phyloP scores from a whole-genome alignment of 2,888 invertebrate species.

The Phymatocera aterrima region DNA sequence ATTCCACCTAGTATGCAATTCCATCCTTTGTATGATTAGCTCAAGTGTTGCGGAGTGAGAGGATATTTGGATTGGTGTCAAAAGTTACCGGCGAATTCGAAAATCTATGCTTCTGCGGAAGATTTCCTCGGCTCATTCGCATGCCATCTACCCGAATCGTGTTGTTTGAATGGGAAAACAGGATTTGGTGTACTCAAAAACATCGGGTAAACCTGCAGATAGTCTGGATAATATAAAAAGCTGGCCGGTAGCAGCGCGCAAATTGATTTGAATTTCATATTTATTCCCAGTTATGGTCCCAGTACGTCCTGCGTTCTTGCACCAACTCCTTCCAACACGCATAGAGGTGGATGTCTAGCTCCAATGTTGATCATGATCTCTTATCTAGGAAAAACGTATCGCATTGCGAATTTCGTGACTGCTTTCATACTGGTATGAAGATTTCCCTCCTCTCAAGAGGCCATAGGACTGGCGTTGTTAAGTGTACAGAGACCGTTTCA shows the following conservation, averaged over 20 bases:
- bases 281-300: not conserved
- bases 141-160: conserved; percentile 53
- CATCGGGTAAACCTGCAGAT: conserved; percentile 1
- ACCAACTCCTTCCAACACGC: conserved; percentile 53
- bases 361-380: conserved; percentile 52
- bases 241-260: not conserved
- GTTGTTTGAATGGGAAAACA: conserved; percentile 48
- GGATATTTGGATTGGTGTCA: conserved; percentile 57
- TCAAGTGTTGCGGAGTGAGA: conserved; percentile 54
- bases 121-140: conserved; percentile 51
- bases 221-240: not conserved
- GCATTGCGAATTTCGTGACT: conserved; percentile 49
- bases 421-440: conserved; percentile 50
- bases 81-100: conserved; percentile 13
- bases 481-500: no score
- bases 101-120: conserved; percentile 32
- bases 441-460: no score
- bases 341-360: conserved; percentile 51
- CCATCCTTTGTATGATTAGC: conserved; percentile 45
- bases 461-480: no score
- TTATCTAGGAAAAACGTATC: conserved; percentile 53
- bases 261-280: not conserved
- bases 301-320: conserved; percentile 39
- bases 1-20: not conserved
- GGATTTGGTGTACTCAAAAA: conserved; percentile 19